Evolutionary conservation across 2,888 invertebrate species (phyloP).

Genomic region (Mayetiola destructor): DNA sequence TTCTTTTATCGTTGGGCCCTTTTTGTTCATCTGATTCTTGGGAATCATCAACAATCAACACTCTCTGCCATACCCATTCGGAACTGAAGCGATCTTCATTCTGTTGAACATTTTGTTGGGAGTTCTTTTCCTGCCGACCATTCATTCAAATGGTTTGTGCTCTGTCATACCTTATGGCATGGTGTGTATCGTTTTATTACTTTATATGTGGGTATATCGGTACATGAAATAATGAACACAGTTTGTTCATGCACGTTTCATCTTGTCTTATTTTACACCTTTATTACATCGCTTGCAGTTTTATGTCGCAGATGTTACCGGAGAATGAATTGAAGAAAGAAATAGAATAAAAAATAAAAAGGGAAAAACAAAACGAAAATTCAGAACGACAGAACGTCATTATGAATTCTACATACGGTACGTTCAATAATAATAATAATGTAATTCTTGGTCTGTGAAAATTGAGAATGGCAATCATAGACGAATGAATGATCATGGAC

Average conservation of each 20-base stretch:
- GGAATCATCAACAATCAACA: not conserved
- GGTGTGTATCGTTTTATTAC: not conserved
- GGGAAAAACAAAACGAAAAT: no score
- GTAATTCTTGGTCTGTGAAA: no score
- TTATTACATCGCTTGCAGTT: not conserved
- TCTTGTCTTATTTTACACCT: conserved; percentile 12
- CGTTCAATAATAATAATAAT: no score
- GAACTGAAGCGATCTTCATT: no score
- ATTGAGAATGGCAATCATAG: no score
- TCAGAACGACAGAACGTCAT: no score
- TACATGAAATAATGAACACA: conserved; percentile 2
- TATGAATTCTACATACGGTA: no score
- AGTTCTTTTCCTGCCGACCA: not conserved
- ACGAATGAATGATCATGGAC: no score
- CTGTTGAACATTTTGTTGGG: not conserved
- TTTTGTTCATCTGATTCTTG: conserved; percentile 7
- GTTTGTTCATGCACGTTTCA: not conserved
- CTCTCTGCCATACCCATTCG: not conserved
- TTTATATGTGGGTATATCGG: conserved; percentile 5
- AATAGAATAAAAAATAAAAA: no score
- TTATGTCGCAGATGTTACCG: conserved; percentile 4
- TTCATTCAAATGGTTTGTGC: not conserved
- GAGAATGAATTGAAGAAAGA: no score
- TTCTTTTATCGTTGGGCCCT: not conserved
- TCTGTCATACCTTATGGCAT: not conserved